Base-by-base conservation (phyloP, 1,140 invertebrate species). In the Amyelois transitella region DNA sequence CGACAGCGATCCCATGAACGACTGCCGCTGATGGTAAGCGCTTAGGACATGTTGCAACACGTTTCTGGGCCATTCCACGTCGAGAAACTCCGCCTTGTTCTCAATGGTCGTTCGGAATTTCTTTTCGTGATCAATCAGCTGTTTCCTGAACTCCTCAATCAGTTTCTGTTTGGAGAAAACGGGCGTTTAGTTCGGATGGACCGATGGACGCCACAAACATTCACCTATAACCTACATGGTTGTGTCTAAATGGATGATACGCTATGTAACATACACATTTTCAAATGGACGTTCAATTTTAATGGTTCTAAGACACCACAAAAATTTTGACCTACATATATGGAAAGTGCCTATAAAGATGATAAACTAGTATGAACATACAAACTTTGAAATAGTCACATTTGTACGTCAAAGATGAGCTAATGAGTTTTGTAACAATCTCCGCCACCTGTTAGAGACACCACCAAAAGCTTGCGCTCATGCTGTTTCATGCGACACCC, bases 91-190 rank as follows among this genome's bases (percentile, higher is more conserved):
- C 8, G 63, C 53, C 8, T 85, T 60, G 55, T 91, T 90, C 1
- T 77, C 70, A 54, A 91, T 84, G 3, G 79, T 61, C 10, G 77
- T 80, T 25, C 89, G 88, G 69, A 81, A 87, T 25, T 89, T 88
- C 53, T 70, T 79, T 75, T 91, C 90, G 65, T 90, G 90, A 63
- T 89, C 80, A 61, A 89, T 87, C 18, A 90, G 74, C 28, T 88
- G 74, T 47, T 77, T 77, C 62, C 68, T 78, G 78, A 89, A 88
- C 18, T 53, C 55, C 25, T 75, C 65, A 53, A 85, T 64, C 51
- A 86, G 62, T 24, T 25, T 81, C 88, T 89, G 83, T 66, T 64
- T 43, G 53, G 43, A 52, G 61, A 65, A 60, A 72, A 69, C 53
- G 55, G 24, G 7, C 22, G 62, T 61, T 53, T 52, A 25, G 53